These are phyloP conservation scores for Anagyrus pseudococci DNA, from an alignment of 2,888 invertebrate species.

Conservation along the genomic window DNA sequence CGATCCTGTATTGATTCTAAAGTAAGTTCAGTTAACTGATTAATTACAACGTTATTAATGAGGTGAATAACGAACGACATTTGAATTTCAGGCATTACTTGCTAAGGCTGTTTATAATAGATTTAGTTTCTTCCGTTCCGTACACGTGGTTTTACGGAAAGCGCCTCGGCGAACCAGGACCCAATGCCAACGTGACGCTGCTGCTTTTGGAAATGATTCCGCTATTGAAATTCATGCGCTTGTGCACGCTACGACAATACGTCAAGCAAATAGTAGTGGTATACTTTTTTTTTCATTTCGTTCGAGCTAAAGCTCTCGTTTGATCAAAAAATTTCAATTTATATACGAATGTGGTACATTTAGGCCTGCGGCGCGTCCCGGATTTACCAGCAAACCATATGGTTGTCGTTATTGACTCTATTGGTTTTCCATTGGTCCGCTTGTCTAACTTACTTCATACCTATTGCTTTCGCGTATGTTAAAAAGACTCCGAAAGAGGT, in stretches of 20 bases:
- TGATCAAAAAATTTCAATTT: background rate
- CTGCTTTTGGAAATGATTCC: constrained; percentile 49
- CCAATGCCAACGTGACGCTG: constrained; percentile 41
- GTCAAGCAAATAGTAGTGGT: constrained; percentile 46
- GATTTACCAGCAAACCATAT: constrained; percentile 43
- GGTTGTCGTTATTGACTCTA: constrained; percentile 46
- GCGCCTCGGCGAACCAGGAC: constrained; percentile 35
- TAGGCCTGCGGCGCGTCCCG: constrained; percentile 45
- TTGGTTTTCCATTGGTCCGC: constrained; percentile 54
- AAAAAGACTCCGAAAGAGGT: constrained; percentile 42
- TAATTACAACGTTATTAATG: too few relatives aligned
- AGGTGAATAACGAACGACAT: too few relatives aligned
- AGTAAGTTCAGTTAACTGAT: too few relatives aligned
- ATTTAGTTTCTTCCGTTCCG: constrained; percentile 55
- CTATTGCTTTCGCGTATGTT: constrained; percentile 46
- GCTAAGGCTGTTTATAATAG: constrained; percentile 52
- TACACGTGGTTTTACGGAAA: constrained; percentile 46
- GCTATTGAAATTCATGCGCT: constrained; percentile 47
- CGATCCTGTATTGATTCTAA: constrained; percentile 38
- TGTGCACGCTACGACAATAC: constrained; percentile 46
- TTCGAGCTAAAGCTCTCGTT: background rate
- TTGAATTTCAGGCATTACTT: constrained; percentile 52
- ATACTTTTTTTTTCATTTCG: constrained; percentile 7
- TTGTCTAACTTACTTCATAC: constrained; percentile 49
- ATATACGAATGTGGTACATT: constrained; percentile 16